Conservation (phyloP, 2,113 vertebrate genomes). For the Ctenodactylus gundi region DNA sequence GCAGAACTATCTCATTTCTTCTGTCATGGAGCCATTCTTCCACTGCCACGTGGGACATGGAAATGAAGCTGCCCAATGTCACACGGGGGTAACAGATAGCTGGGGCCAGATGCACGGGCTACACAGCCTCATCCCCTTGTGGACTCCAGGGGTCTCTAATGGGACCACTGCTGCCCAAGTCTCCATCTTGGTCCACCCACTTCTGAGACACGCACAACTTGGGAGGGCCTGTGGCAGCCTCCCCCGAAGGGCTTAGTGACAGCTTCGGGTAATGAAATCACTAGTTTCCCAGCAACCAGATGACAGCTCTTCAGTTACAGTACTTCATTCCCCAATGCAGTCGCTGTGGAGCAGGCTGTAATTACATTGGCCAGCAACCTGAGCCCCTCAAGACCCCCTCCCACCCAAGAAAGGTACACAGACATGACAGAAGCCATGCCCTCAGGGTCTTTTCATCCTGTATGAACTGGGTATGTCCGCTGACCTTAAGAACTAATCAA, state of each 20-base stretch:
- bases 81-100: background rate
- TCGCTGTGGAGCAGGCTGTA: background rate
- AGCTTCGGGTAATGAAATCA: background rate
- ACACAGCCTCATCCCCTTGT: background rate
- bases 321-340: background rate
- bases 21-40: background rate
- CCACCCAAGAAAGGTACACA: background rate
- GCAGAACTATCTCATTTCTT: background rate
- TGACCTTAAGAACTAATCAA: background rate
- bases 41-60: fast-evolving
- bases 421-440: background rate
- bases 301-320: background rate
- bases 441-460: fast-evolving
- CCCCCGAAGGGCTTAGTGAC: background rate
- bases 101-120: background rate
- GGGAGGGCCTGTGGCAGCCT: background rate
- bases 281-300: slow-evolving; percentile 59
- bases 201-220: background rate
- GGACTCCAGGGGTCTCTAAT: background rate
- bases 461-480: background rate
- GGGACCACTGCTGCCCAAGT: background rate
- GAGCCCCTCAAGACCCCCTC: background rate
- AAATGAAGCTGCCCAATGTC: no score
- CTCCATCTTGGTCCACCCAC: background rate
- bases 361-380: background rate